phyloP scores from a whole-genome alignment of 2,888 invertebrate species.

The Megastigmus dorsalis region DNA sequence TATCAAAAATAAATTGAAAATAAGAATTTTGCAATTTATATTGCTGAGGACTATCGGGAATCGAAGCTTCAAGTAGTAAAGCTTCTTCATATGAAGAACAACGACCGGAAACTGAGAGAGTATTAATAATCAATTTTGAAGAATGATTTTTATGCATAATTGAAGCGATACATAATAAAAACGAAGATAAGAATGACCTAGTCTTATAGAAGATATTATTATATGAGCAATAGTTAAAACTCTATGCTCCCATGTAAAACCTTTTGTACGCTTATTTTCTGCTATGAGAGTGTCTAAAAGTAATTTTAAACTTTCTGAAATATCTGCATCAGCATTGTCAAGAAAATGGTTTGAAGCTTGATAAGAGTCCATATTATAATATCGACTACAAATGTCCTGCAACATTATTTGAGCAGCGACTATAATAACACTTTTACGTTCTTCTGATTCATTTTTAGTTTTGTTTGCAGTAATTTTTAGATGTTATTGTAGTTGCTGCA shows the following conservation, averaged over 20 bases:
- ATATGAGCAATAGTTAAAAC: background rate
- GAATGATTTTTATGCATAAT: constrained; percentile 4
- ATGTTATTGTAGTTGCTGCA: background rate
- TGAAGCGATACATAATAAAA: background rate
- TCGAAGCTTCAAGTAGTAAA: constrained; percentile 58
- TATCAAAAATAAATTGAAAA: constrained; percentile 16
- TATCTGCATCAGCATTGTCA: background rate
- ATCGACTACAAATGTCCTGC: background rate
- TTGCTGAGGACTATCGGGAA: constrained; percentile 52
- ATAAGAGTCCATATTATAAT: background rate
- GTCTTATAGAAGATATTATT: background rate
- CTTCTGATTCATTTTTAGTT: background rate
- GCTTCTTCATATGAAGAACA: constrained; percentile 2
- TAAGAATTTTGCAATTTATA: background rate
- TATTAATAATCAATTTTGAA: background rate
- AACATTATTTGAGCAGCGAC: constrained; percentile 12
- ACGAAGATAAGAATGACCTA: background rate
- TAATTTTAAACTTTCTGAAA: background rate
- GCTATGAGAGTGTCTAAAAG: background rate
- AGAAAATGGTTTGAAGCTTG: background rate
- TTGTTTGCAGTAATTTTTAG: background rate
- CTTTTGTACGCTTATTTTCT: constrained; percentile 53
- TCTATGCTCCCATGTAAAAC: background rate
- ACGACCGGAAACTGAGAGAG: background rate
- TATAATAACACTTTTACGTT: background rate